These are phyloP conservation scores for Rhinoptilus africanus DNA, from an alignment of 2,113 vertebrate genomes.

Conservation along the genomic window DNA sequence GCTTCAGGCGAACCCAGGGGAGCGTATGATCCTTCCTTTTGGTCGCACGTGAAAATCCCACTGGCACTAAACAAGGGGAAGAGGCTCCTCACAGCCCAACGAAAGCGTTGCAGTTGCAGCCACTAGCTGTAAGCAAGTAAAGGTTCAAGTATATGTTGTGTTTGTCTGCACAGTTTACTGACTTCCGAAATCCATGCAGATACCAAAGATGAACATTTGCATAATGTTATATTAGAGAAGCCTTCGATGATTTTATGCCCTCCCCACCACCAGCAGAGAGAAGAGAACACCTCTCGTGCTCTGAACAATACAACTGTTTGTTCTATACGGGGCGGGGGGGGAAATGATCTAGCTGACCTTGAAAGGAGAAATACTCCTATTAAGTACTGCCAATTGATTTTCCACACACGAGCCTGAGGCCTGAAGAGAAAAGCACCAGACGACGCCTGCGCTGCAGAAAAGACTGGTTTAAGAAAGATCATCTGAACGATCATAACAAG, in stretches of 20 bases:
- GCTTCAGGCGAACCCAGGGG: rapidly evolving
- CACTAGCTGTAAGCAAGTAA: neutral
- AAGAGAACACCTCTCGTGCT: neutral
- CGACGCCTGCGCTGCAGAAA: neutral
- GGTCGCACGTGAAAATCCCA: neutral
- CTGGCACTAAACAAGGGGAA: rapidly evolving
- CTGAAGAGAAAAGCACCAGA: neutral
- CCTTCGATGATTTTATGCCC: neutral
- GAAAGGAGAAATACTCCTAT: neutral
- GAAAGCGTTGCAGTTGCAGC: neutral
- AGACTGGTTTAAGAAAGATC: neutral
- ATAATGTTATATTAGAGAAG: neutral
- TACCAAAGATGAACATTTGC: neutral
- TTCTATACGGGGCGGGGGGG: rapidly evolving
- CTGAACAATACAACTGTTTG: neutral
- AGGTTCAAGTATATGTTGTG: rapidly evolving
- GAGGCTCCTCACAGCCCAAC: neutral
- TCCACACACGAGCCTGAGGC: neutral
- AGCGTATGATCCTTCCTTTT: neutral
- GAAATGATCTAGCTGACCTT: neutral
- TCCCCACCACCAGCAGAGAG: neutral
- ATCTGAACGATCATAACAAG: neutral
- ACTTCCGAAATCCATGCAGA: neutral
- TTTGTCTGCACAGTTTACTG: neutral
- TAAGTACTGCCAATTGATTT: neutral